These are phyloP conservation scores for Pangasius krempfi DNA, from an alignment of 2,797 vertebrate genomes.

Conservation along the genomic window DNA sequence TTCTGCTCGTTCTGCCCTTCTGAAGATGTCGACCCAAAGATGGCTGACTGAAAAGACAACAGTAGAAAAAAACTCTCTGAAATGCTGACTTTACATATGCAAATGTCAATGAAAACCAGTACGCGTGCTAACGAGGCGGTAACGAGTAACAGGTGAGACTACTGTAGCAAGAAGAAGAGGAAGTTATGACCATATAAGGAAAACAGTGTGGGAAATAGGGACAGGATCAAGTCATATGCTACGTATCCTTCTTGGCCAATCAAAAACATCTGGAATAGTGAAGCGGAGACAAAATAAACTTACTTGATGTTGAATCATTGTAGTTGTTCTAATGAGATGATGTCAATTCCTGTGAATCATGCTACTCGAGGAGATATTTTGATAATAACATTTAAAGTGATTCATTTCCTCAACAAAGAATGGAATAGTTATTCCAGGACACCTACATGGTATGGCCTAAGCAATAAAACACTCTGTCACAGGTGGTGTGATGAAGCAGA, in stretches of 20 bases:
- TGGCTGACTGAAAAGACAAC: neutral
- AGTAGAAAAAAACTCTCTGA: neutral
- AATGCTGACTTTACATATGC: neutral
- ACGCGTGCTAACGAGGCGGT: neutral
- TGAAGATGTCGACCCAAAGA: neutral
- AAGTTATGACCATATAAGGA: slow-evolving; percentile 13
- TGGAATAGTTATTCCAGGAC: neutral
- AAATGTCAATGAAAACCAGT: neutral
- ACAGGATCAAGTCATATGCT: neutral
- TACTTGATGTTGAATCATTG: neutral
- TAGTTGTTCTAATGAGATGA: neutral
- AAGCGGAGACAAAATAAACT: neutral
- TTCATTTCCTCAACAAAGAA: neutral
- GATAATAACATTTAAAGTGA: neutral
- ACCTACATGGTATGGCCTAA: neutral
- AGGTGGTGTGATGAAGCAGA: no score
- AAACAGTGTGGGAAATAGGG: neutral
- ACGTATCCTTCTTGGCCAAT: neutral
- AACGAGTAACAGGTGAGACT: neutral
- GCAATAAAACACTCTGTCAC: neutral
- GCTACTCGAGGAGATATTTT: neutral
- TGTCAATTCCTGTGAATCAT: neutral
- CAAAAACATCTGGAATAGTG: neutral
- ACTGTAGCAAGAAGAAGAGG: neutral
- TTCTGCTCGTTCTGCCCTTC: neutral